Conservation (phyloP, 1,140 invertebrate species). For the Procambarus virginalis region DNA sequence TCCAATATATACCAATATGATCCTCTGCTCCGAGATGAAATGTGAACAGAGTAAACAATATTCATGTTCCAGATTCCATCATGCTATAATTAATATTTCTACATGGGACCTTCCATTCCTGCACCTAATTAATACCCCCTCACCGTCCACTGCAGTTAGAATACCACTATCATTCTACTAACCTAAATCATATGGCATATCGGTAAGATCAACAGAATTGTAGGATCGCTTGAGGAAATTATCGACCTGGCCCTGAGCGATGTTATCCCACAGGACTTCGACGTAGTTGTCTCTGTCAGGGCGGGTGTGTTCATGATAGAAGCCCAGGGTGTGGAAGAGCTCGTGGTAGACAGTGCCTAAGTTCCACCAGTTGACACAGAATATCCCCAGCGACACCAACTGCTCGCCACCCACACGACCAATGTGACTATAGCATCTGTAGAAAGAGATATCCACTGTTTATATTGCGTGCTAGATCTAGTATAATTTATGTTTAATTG, state of each 20-base stretch:
- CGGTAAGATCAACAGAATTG: conserved; percentile 21
- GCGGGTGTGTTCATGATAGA: conserved; percentile 75
- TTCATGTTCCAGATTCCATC: too few species aligned
- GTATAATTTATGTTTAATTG: too few species aligned
- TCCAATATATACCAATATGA: too few species aligned
- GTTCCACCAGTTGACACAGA: conserved; percentile 73
- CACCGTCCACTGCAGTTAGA: neutral
- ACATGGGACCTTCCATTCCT: too few species aligned
- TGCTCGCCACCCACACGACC: conserved; percentile 71
- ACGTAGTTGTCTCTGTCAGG: conserved; percentile 75
- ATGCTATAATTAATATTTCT: too few species aligned
- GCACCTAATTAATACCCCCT: too few species aligned
- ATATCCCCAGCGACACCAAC: conserved; percentile 72
- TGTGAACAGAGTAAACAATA: too few species aligned
- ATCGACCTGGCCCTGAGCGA: conserved; percentile 68
- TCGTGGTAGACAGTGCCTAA: conserved; percentile 73
- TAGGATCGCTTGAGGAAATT: conserved; percentile 57
- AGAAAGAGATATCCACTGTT: neutral
- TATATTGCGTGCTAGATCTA: too few species aligned
- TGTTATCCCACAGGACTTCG: conserved; percentile 74
- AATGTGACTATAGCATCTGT: conserved; percentile 74
- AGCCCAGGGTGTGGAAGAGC: conserved; percentile 74
- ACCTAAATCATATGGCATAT: conserved; percentile 66
- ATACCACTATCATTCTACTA: neutral
- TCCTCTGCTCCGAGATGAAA: too few species aligned